Evolutionary conservation across 2,113 vertebrate species (phyloP), one percentile per base, ranked within the genome.

Genomic region (Mobula hypostoma): DNA sequence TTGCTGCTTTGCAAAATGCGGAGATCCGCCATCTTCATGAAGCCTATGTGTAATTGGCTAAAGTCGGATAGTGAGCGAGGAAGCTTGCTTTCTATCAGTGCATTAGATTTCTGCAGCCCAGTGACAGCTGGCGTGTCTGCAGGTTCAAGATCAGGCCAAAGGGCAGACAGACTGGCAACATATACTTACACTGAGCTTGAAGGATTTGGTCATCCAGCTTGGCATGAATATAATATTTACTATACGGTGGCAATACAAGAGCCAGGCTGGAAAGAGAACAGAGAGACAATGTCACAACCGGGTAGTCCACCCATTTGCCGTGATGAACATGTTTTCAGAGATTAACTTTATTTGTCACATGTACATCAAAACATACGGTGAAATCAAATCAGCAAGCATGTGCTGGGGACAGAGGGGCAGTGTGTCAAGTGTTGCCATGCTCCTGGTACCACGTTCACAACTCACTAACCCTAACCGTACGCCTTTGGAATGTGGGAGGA

Each of bases 151-250:
- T 96, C 94, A 95, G 95, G 96, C 95, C 66, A 11, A 58, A 94
- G 96, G 96, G 95, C 95, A 95, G 95, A 95, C 95, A 87, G 0
- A 94, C 77, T 76, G 76, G 74, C 14, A 94, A 94, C 94, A 63
- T 96, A 96, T 98, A 99, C 99, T 99, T 99, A 99, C 99, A 99
- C 98, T 99, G 98, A 96, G 99, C 99, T 97, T 99, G 99, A 74
- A 99, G 98, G 96, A 99, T 99, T 98, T 99, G 98, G 97, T 99
- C 99, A 1, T 98, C 99, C 96, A 99, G 97, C 96, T 99, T 99
- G 96, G 99, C 99, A 95, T 98, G 98, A 97, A 99, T 98, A 97
- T 99, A 98, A 97, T 98, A 99, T 94, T 98, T 98, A 95, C 98
- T 99, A 96, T 99, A 99, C 94, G 97, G 98, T 6, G 99, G 99